A percentile compares a stretch with the other conserved stretches of the same genome.
phyloP scores from a whole-genome alignment of 2,888 invertebrate genomes.

The Hyposoter didymator region DNA sequence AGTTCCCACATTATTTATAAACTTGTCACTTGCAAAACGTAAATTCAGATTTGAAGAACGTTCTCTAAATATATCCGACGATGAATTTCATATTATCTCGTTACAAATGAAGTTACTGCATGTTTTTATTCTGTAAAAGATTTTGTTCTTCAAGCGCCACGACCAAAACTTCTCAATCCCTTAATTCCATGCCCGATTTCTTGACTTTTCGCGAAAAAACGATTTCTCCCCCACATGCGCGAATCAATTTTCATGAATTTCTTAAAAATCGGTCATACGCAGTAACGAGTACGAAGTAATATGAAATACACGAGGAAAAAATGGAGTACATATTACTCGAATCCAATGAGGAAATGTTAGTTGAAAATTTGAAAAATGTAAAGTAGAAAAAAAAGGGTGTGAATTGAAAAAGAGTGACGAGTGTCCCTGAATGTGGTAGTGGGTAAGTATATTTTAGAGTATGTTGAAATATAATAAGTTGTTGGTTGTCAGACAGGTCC shows the following conservation, averaged over 20 bases:
- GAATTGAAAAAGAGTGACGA: background rate
- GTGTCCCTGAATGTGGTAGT: conserved; percentile 13
- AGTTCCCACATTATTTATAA: conserved; percentile 42
- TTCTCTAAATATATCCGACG: background rate
- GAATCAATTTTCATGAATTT: background rate
- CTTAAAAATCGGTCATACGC: background rate
- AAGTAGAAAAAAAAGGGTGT: background rate
- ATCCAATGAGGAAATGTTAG: background rate
- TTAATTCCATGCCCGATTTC: background rate
- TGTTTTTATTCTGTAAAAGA: background rate
- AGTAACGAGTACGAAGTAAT: background rate
- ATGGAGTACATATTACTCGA: background rate
- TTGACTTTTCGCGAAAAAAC: background rate
- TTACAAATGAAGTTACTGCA: background rate
- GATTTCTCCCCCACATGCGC: background rate
- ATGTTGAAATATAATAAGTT: conserved; percentile 7
- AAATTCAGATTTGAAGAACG: background rate
- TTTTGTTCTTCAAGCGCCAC: background rate
- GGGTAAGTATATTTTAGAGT: background rate
- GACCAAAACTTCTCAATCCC: background rate
- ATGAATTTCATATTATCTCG: background rate
- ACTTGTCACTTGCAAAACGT: conserved; percentile 1
- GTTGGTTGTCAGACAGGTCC: conserved; percentile 57
- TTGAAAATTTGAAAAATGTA: background rate
- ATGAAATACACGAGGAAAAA: background rate